Evolutionary conservation across 2,797 vertebrate genomes (phyloP), one percentile per base, ranked within the genome.

Genomic region (Ptychobarbus kaznakovi): DNA sequence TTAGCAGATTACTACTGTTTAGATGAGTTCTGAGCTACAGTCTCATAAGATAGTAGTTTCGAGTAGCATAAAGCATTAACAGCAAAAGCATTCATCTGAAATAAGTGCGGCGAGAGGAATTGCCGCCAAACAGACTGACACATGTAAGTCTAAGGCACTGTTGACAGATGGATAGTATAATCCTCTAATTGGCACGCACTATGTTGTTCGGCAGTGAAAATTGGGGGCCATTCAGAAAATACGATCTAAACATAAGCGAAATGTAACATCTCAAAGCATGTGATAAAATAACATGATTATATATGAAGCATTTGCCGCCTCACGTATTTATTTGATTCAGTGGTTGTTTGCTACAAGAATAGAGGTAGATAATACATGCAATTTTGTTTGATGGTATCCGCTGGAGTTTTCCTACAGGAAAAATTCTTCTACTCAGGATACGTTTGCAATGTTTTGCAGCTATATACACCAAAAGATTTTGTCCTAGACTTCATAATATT

Each of bases 161-260:
- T 6, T 77, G 82, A 85, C 89, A 89, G 86, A 80, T 86, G 74
- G 82, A 76, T 51, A 11, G 61, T 22, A 28, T 66, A 81, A 86
- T 61, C 35, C 44, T 75, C 46, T 49, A 84, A 90, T 87, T 87
- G 70, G 40, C 75, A 85, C 68, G 20, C 65, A 63, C 35, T 68
- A 22, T 16, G 10, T 84, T 85, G 80, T 80, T 79, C 74, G 15
- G 80, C 65, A 65, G 28, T 83, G 61, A 44, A 87, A 87, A 83
- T 46, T 63, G 65, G 61, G 66, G 35, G 8, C 56, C 65, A 63
- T 78, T 86, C 80, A 66, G 77, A 84, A 87, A 53, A 80, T 63
- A 13, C 11, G n/a, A 84, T 78, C 40, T 78, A 42, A 77, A 78
- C 73, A 84, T 84, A 79, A 65, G 40, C 11, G 10, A 20, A 56